These are phyloP conservation scores for Dynastes tityus DNA, from an alignment of 2,888 invertebrate species.

Conservation along the genomic window DNA sequence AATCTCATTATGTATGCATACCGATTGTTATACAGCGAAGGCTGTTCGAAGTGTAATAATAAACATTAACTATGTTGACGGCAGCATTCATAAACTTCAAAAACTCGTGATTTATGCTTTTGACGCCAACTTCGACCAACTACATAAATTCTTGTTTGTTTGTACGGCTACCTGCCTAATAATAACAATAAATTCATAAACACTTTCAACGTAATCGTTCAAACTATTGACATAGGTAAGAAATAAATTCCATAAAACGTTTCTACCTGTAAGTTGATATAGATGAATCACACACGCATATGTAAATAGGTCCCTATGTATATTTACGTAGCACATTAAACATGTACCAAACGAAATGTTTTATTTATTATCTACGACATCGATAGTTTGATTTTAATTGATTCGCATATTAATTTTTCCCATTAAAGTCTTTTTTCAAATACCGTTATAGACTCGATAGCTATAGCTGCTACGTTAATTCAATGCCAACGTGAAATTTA, in stretches of 20 bases:
- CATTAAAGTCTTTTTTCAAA: too few species aligned
- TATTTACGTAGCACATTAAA: too few species aligned
- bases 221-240: constrained; percentile 11
- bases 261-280: background rate
- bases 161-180: constrained; percentile 23
- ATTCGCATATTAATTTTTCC: too few species aligned
- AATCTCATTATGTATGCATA: constrained; percentile 27
- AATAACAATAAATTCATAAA: constrained; percentile 33
- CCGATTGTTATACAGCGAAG: constrained; percentile 15
- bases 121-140: background rate
- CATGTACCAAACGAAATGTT: too few species aligned
- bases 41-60: constrained; percentile 26
- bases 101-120: constrained; percentile 30
- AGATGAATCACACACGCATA: too few species aligned
- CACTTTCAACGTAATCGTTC: background rate
- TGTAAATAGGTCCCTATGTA: too few species aligned
- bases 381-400: too few species aligned
- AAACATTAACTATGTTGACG: constrained; percentile 11
- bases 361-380: too few species aligned
- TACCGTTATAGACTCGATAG: too few species aligned
- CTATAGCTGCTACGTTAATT: too few species aligned
- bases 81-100: constrained; percentile 24
- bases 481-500: too few species aligned
- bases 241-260: constrained; percentile 8
- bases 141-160: constrained; percentile 31